Evolutionary conservation across 2,888 invertebrate genomes (phyloP).

Genomic region (Agrotis ipsilon): DNA sequence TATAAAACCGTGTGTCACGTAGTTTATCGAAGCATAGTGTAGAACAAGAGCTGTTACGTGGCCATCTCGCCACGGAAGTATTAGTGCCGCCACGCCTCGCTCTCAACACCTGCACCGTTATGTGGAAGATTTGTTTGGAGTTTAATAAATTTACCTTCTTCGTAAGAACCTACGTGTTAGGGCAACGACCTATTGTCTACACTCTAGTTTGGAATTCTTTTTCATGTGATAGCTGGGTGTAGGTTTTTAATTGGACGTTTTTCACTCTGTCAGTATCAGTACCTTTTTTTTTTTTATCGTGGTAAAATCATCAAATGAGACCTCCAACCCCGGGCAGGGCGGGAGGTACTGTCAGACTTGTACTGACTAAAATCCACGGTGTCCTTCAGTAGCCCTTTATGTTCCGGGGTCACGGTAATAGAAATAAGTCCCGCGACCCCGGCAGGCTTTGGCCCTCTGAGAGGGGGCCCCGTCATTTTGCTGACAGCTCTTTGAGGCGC

Average conservation of each 20-base stretch:
- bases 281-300: no score
- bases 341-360: no score
- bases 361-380: no score
- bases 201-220: background rate
- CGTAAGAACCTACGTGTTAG: background rate
- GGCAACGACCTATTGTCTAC: background rate
- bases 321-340: no score
- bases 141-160: background rate
- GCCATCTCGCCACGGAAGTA: constrained; percentile 28
- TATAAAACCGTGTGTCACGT: constrained; percentile 29
- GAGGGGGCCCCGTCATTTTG: no score
- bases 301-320: no score
- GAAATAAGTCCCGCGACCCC: no score
- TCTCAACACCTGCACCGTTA: constrained; percentile 40
- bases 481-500: no score
- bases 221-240: background rate
- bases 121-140: background rate
- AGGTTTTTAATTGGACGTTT: background rate
- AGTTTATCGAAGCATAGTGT: background rate
- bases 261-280: no score
- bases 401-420: no score
- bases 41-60: constrained; percentile 28
- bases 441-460: no score
- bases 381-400: no score
- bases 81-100: constrained; percentile 31